Conservation (phyloP, 2,113 vertebrate genomes). For the Vulpes vulpes region DNA sequence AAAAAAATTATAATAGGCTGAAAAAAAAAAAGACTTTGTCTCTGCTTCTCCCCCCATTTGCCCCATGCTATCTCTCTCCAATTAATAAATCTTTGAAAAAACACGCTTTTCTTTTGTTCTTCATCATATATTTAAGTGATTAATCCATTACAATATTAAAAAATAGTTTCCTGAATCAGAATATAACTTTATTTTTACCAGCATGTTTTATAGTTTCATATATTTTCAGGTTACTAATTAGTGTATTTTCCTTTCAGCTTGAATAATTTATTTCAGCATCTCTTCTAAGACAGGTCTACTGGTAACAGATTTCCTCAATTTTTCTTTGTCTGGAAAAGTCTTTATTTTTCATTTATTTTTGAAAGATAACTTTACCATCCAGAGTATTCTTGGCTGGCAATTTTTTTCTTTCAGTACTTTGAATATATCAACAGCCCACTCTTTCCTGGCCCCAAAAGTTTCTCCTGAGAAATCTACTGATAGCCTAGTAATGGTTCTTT, state of each 20-base stretch:
- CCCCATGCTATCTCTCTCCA: not conserved
- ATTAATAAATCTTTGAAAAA: not conserved
- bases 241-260: not conserved
- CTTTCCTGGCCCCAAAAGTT: not conserved
- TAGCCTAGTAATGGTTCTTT: not conserved
- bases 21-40: conserved; percentile 1
- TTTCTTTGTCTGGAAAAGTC: not conserved
- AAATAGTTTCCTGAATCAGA: not conserved
- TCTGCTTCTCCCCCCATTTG: not conserved
- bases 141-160: not conserved
- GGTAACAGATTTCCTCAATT: not conserved
- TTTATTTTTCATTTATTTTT: not conserved
- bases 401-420: not conserved
- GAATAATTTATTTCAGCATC: not conserved
- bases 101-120: not conserved
- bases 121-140: not conserved
- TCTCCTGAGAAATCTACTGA: not conserved
- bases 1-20: conserved; percentile 81
- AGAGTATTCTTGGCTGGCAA: not conserved
- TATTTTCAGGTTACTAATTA: not conserved
- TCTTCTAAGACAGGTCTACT: not conserved
- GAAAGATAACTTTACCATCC: not conserved
- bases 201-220: not conserved
- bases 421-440: not conserved
- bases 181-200: not conserved